Percentiles rank a stretch among this genome's conserved stretches.
These are phyloP conservation scores for Ceuthmochares aereus DNA, from an alignment of 2,113 vertebrate species.

Conservation along the genomic window DNA sequence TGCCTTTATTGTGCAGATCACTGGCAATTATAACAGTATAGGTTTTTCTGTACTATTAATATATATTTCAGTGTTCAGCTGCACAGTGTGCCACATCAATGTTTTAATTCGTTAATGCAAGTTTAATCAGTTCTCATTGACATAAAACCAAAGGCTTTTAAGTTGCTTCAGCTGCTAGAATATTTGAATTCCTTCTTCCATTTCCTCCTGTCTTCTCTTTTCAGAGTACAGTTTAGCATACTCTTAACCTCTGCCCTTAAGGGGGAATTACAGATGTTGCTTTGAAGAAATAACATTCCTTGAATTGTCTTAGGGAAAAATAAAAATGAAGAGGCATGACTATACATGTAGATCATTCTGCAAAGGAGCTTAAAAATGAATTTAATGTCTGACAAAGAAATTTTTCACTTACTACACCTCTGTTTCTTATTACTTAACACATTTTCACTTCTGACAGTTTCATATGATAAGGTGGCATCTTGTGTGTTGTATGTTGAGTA, in stretches of 20 bases:
- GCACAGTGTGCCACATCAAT: background rate
- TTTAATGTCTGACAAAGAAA: slow-evolving; percentile 7
- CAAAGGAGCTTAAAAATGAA: slow-evolving; percentile 15
- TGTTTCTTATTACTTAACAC: background rate
- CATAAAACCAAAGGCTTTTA: slow-evolving; percentile 2
- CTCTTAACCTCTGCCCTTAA: background rate
- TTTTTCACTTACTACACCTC: background rate
- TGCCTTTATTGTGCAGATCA: slow-evolving; percentile 41
- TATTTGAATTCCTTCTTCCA: background rate
- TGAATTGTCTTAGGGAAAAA: background rate
- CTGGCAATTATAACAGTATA: background rate
- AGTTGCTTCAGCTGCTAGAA: background rate
- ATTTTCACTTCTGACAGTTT: slow-evolving; percentile 13
- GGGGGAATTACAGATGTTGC: background rate
- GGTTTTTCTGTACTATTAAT: background rate
- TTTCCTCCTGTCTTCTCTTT: background rate
- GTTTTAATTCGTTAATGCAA: slow-evolving; percentile 28
- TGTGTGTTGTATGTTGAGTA: background rate
- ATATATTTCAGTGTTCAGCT: background rate
- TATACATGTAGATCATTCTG: background rate
- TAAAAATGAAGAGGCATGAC: background rate
- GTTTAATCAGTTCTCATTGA: slow-evolving; percentile 49
- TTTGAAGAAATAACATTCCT: slow-evolving; percentile 14
- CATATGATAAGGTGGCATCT: background rate
- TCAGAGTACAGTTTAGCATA: background rate